These are phyloP conservation scores for Hydrochoerus hydrochaeris DNA, from an alignment of 2,113 vertebrate species.

Conservation along the genomic window DNA sequence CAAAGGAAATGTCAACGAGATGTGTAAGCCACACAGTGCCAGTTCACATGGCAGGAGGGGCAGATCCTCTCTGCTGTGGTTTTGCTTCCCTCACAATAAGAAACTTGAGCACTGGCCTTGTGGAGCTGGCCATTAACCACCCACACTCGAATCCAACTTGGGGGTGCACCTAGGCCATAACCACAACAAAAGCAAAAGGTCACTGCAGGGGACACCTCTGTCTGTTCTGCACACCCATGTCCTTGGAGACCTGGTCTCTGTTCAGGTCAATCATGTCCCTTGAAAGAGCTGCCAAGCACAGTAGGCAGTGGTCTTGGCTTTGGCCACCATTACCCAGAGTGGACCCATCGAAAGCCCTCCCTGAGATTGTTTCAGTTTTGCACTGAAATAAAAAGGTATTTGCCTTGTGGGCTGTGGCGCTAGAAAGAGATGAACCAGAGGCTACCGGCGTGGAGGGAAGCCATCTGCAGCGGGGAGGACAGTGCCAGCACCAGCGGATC, in stretches of 20 bases:
- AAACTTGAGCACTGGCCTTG: neutral
- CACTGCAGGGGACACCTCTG: neutral
- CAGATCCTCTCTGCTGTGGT: neutral
- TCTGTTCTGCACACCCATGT: neutral
- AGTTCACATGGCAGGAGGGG: neutral
- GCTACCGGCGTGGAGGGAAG: neutral
- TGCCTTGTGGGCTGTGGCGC: neutral
- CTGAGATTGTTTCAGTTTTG: neutral
- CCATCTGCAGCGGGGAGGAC: neutral
- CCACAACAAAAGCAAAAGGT: neutral
- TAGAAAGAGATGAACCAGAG: neutral
- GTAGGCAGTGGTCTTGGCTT: neutral
- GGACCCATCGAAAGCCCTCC: neutral
- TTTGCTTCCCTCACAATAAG: conserved; percentile 5
- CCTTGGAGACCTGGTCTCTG: neutral
- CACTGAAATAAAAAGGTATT: conserved; percentile 22
- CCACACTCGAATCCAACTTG: neutral
- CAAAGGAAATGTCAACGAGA: neutral
- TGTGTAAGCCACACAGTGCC: neutral
- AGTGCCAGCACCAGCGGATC: neutral
- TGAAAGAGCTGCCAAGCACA: neutral
- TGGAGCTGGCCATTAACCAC: neutral
- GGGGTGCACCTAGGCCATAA: neutral
- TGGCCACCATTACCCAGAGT: neutral
- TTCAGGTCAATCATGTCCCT: neutral